Conservation (phyloP, 30 jellyfish, hydroid and myxozoan genomes). For the Aurelia sp. region DNA sequence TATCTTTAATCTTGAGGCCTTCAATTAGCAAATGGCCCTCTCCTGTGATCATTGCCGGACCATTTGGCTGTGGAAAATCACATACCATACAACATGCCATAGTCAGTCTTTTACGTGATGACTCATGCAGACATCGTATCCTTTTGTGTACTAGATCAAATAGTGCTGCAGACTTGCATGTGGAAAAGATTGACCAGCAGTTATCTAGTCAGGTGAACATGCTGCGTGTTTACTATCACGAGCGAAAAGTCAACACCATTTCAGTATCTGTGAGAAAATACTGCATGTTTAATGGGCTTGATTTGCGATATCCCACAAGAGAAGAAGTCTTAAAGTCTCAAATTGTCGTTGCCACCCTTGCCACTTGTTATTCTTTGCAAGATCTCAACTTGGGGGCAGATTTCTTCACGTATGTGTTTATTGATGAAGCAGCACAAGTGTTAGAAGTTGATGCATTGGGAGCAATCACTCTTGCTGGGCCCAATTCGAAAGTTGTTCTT, state of each 20-base stretch:
- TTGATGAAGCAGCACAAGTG: constrained; percentile 64
- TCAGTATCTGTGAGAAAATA: constrained; percentile 27
- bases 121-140: not conserved
- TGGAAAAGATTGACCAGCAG: constrained; percentile 42
- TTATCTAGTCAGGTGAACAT: not conserved
- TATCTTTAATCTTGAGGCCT: too few species aligned
- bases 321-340: constrained; percentile 10
- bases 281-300: constrained; percentile 14
- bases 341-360: constrained; percentile 26
- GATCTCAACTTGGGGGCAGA: constrained; percentile 1
- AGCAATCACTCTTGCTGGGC: constrained; percentile 18
- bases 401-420: constrained; percentile 36
- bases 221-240: constrained; percentile 36
- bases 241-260: constrained; percentile 10
- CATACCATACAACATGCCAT: too few species aligned
- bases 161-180: constrained; percentile 61
- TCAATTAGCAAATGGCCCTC: too few species aligned
- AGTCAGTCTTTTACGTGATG: too few species aligned
- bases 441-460: constrained; percentile 41
- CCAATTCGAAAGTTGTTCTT: constrained; percentile 15
- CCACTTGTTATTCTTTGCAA: constrained; percentile 3
- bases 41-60: too few species aligned
- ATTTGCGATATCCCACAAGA: constrained; percentile 10
- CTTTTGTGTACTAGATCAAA: constrained; percentile 45
- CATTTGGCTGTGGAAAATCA: too few species aligned